phyloP scores from a whole-genome alignment of 2,113 vertebrate genomes.

The Pantherophis guttatus region DNA sequence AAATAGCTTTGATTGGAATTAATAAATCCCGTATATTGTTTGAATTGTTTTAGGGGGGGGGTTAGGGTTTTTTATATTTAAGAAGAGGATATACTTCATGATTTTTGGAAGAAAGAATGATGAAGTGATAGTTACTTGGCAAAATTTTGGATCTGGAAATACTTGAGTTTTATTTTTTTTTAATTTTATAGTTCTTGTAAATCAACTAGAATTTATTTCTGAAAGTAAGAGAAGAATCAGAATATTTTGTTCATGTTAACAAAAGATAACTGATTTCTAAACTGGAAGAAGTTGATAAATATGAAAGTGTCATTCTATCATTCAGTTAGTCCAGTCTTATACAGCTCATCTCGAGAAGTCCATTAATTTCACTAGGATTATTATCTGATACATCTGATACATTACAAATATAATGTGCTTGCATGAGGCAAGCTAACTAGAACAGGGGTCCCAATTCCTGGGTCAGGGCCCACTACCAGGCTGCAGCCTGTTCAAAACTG shows the following conservation, averaged over 20 bases:
- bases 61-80: slow-evolving; percentile 23
- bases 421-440: not conserved
- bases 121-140: slow-evolving; percentile 44
- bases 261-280: not conserved
- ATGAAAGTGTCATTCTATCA: not conserved
- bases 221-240: not conserved
- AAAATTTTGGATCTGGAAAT: slow-evolving; percentile 31
- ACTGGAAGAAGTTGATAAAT: not conserved
- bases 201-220: not conserved
- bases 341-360: not conserved
- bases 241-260: not conserved
- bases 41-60: slow-evolving; percentile 1
- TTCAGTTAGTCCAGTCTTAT: not conserved
- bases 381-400: not conserved
- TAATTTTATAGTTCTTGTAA: not conserved
- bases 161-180: not conserved
- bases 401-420: not conserved
- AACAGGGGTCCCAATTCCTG: not conserved
- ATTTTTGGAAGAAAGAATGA: slow-evolving; percentile 23
- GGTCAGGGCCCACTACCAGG: not conserved
- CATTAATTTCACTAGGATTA: not conserved
- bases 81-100: slow-evolving; percentile 21
- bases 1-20: slow-evolving; percentile 7
- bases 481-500: not conserved
- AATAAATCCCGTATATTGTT: not conserved